phyloP scores from a whole-genome alignment of 2,113 vertebrate genomes.

The Bettongia penicillata region DNA sequence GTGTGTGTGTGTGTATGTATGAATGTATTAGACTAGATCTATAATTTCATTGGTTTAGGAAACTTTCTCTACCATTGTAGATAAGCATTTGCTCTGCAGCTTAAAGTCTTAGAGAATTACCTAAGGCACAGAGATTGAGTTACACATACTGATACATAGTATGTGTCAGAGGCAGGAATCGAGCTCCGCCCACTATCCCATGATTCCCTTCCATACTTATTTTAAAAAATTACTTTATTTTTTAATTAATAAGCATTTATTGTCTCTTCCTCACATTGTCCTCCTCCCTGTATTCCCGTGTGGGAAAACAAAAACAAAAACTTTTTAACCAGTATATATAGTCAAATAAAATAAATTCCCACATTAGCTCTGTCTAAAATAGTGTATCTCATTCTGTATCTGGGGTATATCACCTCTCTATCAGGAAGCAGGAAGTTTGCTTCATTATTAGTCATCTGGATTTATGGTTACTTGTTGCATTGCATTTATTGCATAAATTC shows the following conservation, averaged over 20 bases:
- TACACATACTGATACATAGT: not conserved
- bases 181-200: not conserved
- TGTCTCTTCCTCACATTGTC: not conserved
- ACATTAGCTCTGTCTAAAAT: not conserved
- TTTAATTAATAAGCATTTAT: not conserved
- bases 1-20: not conserved
- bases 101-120: not conserved
- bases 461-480: not conserved
- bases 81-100: not conserved
- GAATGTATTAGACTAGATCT: not conserved
- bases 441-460: not conserved
- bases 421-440: not conserved
- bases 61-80: not conserved
- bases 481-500: not conserved
- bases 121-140: not conserved
- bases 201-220: not conserved
- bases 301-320: not conserved
- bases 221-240: not conserved
- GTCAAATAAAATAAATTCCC: not conserved
- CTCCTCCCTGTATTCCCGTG: not conserved
- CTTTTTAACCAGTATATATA: not conserved
- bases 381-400: not conserved
- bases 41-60: not conserved
- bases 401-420: not conserved
- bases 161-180: not conserved